These are phyloP conservation scores for Drosophila mettleri DNA, from an alignment of 2,888 invertebrate species.

Conservation along the genomic window DNA sequence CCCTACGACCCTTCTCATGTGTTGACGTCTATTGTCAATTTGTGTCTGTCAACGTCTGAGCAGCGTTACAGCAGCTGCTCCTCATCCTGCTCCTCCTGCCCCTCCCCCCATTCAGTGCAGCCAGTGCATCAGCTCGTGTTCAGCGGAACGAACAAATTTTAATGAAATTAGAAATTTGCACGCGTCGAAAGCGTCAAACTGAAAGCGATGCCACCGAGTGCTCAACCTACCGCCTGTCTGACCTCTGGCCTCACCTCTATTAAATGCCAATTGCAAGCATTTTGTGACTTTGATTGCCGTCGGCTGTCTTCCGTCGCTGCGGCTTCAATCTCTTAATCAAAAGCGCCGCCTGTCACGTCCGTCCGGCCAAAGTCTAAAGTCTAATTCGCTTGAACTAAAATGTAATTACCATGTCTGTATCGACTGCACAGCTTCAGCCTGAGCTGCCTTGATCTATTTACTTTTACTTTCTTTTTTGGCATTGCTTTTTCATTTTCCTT, in stretches of 20 bases:
- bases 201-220: slow-evolving; percentile 21
- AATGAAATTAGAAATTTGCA: slow-evolving; percentile 80
- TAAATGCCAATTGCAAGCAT: slow-evolving; percentile 68
- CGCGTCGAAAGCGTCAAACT: slow-evolving; percentile 49
- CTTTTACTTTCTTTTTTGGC: neutral
- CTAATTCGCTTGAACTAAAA: neutral
- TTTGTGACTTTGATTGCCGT: slow-evolving; percentile 68
- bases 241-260: slow-evolving; percentile 10
- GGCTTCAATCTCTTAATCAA: slow-evolving; percentile 39
- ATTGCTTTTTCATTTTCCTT: no score
- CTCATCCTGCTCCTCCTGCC: no score
- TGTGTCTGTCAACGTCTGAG: slow-evolving; percentile 76
- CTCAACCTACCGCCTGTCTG: neutral
- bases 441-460: neutral
- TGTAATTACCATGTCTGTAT: neutral
- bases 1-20: no score
- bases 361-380: neutral
- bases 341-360: neutral
- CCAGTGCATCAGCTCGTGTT: neutral
- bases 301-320: slow-evolving; percentile 9
- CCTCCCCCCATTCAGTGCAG: slow-evolving; percentile 4
- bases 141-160: slow-evolving; percentile 61
- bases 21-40: slow-evolving; percentile 80
- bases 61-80: slow-evolving; percentile 16
- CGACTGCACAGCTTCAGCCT: neutral